Percentiles rank a stretch among this genome's conserved stretches.
phyloP scores from a whole-genome alignment of 2,888 invertebrate species.

The Aelia acuminata region DNA sequence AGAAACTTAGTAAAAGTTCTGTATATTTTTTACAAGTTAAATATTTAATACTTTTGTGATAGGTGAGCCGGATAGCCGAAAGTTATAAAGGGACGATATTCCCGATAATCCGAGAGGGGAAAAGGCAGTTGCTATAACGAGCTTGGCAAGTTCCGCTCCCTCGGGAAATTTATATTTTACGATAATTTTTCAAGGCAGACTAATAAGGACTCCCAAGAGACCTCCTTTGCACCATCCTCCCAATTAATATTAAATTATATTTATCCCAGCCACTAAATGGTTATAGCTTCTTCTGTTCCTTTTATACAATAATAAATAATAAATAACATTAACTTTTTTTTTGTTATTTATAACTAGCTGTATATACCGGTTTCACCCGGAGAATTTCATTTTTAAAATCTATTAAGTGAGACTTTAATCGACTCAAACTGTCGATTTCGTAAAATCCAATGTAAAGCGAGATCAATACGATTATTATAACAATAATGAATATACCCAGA shows the following conservation, averaged over 20 bases:
- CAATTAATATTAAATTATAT: slow-evolving; percentile 48
- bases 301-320: no score
- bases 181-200: slow-evolving; percentile 39
- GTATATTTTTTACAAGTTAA: background rate
- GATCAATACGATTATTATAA: no score
- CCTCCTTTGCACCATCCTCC: slow-evolving; percentile 4
- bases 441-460: no score
- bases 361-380: no score
- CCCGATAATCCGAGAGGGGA: no score
- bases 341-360: no score
- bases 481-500: no score
- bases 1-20: background rate
- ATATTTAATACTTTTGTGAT: slow-evolving; percentile 10
- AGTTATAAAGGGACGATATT: no score
- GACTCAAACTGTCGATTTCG: no score
- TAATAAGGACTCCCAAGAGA: slow-evolving; percentile 24
- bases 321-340: no score
- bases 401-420: no score
- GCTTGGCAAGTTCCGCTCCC: background rate
- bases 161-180: slow-evolving; percentile 37
- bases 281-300: slow-evolving; percentile 6
- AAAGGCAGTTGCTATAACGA: slow-evolving; percentile 27
- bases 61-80: background rate
- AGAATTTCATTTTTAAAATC: no score
- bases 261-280: background rate